A percentile compares a stretch with the other conserved stretches of the same genome.
Evolutionary conservation across 2,113 vertebrate species (phyloP).

Genomic region (Otus sunia): DNA sequence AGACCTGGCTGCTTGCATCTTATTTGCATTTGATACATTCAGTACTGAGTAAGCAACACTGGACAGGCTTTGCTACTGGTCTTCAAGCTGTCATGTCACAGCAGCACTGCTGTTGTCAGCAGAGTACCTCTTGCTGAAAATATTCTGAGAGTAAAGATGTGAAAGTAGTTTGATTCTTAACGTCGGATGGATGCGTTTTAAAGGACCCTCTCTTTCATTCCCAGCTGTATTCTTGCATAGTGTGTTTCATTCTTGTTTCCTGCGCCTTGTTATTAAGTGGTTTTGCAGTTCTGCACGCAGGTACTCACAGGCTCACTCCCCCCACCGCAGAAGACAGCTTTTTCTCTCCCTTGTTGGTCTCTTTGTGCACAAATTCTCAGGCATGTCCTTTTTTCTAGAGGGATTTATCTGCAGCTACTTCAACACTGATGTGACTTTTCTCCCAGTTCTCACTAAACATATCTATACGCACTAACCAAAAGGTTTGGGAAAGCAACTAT

Average conservation of each 20-base stretch:
- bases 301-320: background rate
- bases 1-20: background rate
- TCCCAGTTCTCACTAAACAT: background rate
- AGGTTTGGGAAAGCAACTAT: background rate
- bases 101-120: background rate
- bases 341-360: background rate
- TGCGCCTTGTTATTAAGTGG: background rate
- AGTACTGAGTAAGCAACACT: background rate
- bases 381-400: background rate
- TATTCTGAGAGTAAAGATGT: background rate
- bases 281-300: background rate
- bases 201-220: background rate
- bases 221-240: background rate
- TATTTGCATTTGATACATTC: background rate
- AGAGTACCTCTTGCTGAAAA: background rate
- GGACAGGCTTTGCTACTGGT: background rate
- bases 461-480: background rate
- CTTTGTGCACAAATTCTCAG: background rate
- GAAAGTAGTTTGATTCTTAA: background rate
- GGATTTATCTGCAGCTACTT: background rate
- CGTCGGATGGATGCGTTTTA: background rate
- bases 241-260: background rate
- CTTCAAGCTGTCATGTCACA: background rate
- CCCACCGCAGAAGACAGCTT: background rate
- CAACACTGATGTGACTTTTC: background rate